Base-by-base conservation (phyloP, 2,888 invertebrate species). In the Saturnia japonica region DNA sequence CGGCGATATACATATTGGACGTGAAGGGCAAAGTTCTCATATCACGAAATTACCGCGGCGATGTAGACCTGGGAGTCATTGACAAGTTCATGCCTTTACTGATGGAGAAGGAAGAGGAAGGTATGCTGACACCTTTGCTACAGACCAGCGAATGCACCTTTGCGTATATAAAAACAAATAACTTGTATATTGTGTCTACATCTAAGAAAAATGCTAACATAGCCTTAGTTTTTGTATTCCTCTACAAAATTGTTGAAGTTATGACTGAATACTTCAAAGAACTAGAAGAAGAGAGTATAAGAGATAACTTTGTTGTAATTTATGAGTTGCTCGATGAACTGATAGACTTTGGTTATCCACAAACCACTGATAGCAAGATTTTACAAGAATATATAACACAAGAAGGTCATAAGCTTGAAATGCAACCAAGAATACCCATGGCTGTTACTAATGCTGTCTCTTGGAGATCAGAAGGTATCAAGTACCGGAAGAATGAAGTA, bases 391-490 rank as follows among this genome's bases (percentile, higher is more conserved):
- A 98, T 82, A 99, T 99, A 67, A 99, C 99, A 0, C 99, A 99
- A 87, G 99, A 99, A 89, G 99, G 99, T 3, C 99, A 99, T 88
- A 99, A 99, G 88, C 93, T 99, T 51, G 99, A 99, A 92, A 97
- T 99, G 85, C 98, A 99, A 80, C 98, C 99, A 0, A 95, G 99
- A 68, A 99, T 99, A 74, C 99, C 99, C 0, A 97, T 99, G 96
- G 99, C 99, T 28, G 99, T 99, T 11, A 99, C 99, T n/a, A 99
- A 99, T 92, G 99, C 99, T 0, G 99, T 99, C 0, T 99, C 99
- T 0, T 99, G 99, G 99, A 95, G 99, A 72, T 98, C 99, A 0
- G 99, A 99, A 88, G 99, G 99, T 3, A 98, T 99, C 71, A 99
- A 99, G 86, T 99, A 99, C 90, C 96, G 99, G 72, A 99, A 99